Evolutionary conservation across 2,797 vertebrate species (phyloP).

Genomic region (Denticeps clupeoides): DNA sequence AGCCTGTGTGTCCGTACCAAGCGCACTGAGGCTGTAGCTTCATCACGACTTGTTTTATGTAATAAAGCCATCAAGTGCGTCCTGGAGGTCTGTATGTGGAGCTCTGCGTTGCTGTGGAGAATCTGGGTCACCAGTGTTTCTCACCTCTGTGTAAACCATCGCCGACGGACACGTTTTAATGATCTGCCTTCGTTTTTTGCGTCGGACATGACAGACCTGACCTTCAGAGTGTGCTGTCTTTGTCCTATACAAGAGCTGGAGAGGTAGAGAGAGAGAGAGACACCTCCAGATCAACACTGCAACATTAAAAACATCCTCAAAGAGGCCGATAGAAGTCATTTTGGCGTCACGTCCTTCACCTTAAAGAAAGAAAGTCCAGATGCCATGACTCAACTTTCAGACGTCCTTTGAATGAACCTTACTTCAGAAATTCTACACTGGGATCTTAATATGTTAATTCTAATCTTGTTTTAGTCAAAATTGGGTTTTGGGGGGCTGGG

Average conservation of each 20-base stretch:
- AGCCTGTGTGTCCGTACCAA: no score
- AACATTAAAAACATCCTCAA: no score
- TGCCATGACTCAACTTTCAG: no score
- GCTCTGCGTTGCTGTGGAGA: constrained; percentile 33
- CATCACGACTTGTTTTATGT: background rate
- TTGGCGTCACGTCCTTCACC: no score
- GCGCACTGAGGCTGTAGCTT: background rate
- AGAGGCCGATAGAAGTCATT: no score
- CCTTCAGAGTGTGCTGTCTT: constrained; percentile 22
- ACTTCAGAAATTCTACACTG: constrained; percentile 35
- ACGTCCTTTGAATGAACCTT: constrained; percentile 16
- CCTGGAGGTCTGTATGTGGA: constrained; percentile 18
- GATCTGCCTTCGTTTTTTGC: constrained; percentile 18
- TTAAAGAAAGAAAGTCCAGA: no score
- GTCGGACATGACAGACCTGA: constrained; percentile 10
- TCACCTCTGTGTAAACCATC: constrained; percentile 41
- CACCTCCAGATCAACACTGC: no score
- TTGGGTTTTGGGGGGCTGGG: constrained; percentile 36
- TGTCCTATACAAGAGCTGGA: background rate
- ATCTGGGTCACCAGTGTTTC: constrained; percentile 45
- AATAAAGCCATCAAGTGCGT: constrained; percentile 20
- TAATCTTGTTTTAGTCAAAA: constrained; percentile 40
- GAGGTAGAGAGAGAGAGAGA: no score
- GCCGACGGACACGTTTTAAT: constrained; percentile 31
- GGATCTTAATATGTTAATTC: constrained; percentile 23